phyloP scores from a whole-genome alignment of 1,140 invertebrate genomes.

The Stegodyphus mimosarum region DNA sequence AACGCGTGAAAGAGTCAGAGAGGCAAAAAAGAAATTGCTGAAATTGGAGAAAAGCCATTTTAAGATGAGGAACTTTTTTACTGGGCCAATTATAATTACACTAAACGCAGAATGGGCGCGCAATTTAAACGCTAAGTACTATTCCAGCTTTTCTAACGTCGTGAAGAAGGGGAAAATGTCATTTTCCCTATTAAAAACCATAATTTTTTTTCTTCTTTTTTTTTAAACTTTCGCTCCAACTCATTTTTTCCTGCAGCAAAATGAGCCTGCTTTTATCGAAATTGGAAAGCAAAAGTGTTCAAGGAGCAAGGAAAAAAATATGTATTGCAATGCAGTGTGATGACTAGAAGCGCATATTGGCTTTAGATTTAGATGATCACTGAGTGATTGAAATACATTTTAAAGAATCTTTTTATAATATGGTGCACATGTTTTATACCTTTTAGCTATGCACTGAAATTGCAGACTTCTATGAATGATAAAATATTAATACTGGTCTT shows the following conservation, averaged over 20 bases:
- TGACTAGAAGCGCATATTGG: background rate
- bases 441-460: too few relatives aligned
- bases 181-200: conserved; percentile 46
- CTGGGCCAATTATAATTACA: conserved; percentile 49
- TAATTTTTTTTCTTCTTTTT: conserved; percentile 10
- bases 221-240: background rate
- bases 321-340: background rate
- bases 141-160: conserved; percentile 29
- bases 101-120: background rate
- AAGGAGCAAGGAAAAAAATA: background rate
- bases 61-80: conserved; percentile 28
- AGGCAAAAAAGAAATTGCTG: conserved; percentile 11
- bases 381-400: background rate
- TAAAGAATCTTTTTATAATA: background rate
- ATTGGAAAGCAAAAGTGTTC: background rate
- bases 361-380: background rate
- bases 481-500: too few relatives aligned
- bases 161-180: conserved; percentile 15
- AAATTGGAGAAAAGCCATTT: conserved; percentile 47
- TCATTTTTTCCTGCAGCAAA: background rate
- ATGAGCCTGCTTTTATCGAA: conserved; percentile 23
- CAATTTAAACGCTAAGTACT: conserved; percentile 11
- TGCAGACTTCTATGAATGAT: too few relatives aligned
- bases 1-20: conserved; percentile 33
- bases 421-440: background rate